Conservation (phyloP, 2,113 vertebrate genomes). For the Pseudopodoces humilis region DNA sequence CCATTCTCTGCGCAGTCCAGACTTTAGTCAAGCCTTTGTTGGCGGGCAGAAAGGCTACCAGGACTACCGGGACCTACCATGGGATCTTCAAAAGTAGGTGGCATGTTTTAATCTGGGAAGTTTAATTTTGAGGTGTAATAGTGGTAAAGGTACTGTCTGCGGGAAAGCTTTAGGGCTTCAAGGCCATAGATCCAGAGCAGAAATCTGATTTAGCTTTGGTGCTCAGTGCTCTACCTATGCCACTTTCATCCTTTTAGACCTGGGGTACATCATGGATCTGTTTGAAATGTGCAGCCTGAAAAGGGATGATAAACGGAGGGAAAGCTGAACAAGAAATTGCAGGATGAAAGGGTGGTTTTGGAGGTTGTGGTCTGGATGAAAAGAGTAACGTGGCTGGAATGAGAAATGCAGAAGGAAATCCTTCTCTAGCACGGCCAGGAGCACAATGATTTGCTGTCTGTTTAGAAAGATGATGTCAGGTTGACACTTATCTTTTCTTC, state of each 20-base stretch:
- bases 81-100: conserved; percentile 69
- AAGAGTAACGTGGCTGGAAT: neutral
- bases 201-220: neutral
- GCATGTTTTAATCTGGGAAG: neutral
- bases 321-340: neutral
- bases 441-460: neutral
- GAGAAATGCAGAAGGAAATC: neutral
- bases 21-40: conserved; percentile 43
- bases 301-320: neutral
- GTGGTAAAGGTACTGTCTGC: neutral
- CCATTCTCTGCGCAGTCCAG: neutral
- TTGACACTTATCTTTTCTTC: neutral
- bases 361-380: neutral
- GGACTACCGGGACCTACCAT: conserved; percentile 48
- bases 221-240: neutral
- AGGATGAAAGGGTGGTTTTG: neutral
- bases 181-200: neutral
- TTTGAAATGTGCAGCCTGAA: neutral
- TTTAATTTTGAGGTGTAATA: neutral
- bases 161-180: neutral
- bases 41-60: conserved; percentile 51
- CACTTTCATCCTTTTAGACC: neutral
- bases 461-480: neutral
- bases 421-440: neutral
- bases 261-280: neutral